Conservation (phyloP, 2,797 vertebrate genomes). For the Melanotaenia nigrans region DNA sequence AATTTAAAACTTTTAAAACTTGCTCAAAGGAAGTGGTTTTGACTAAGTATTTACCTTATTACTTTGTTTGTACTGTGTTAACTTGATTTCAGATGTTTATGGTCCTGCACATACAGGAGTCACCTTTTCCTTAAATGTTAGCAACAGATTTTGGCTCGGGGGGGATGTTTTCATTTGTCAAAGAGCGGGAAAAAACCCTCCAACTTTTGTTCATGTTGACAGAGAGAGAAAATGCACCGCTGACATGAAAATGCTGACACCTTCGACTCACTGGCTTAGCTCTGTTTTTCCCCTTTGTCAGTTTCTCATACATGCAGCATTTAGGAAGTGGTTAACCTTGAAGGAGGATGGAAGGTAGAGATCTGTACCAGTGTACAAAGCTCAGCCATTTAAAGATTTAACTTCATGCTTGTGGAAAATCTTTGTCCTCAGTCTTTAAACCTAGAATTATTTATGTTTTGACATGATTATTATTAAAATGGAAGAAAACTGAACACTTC, state of each 20-base stretch:
- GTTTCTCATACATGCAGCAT: slow-evolving; percentile 26
- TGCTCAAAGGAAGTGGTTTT: slow-evolving; percentile 32
- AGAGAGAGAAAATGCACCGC: not conserved
- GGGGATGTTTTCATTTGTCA: slow-evolving; percentile 6
- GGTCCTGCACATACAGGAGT: not conserved
- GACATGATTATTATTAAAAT: not conserved
- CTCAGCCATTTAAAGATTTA: slow-evolving; percentile 16
- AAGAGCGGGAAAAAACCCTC: not conserved
- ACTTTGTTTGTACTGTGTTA: not conserved
- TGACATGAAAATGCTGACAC: slow-evolving; percentile 21
- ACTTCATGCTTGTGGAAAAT: not conserved
- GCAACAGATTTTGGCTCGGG: not conserved
- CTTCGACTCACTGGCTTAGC: slow-evolving; percentile 17
- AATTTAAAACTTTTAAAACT: not conserved
- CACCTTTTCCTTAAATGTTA: not conserved
- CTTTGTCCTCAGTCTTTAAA: slow-evolving; percentile 15
- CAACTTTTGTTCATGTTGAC: slow-evolving; percentile 4
- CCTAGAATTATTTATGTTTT: not conserved
- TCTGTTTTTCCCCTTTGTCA: slow-evolving; percentile 7
- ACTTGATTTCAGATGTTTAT: not conserved
- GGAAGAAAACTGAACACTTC: not conserved
- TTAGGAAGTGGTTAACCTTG: slow-evolving; percentile 73
- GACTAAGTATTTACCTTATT: not conserved
- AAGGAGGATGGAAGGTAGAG: slow-evolving; percentile 37
- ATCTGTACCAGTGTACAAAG: slow-evolving; percentile 37